Conservation (phyloP, 2,888 invertebrate genomes). For the Heliconius ismenius region DNA sequence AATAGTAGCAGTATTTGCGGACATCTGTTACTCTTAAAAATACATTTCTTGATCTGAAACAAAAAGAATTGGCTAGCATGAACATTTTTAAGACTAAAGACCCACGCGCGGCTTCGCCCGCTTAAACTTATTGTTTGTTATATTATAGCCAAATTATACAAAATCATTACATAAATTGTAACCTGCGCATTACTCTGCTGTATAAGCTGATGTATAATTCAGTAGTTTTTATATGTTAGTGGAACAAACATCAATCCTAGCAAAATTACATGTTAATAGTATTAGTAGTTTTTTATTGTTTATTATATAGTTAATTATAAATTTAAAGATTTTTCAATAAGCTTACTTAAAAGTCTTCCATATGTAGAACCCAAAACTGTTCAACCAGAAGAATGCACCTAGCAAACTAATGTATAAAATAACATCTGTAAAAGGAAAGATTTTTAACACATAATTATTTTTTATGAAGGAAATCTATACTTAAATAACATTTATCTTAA, state of each 20-base stretch:
- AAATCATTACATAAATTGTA: too few relatives aligned
- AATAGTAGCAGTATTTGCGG: constrained; percentile 93
- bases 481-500: too few relatives aligned
- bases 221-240: not conserved
- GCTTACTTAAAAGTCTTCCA: constrained; percentile 92
- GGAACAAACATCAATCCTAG: too few relatives aligned
- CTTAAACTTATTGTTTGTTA: too few relatives aligned
- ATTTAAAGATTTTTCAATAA: constrained; percentile 29
- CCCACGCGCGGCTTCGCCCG: too few relatives aligned
- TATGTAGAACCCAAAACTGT: constrained; percentile 92
- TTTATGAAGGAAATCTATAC: not conserved
- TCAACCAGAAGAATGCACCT: constrained; percentile 93
- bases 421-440: constrained; percentile 83
- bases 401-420: constrained; percentile 88
- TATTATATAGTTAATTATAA: not conserved
- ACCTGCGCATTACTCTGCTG: too few relatives aligned
- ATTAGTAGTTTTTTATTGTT: not conserved
- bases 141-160: too few relatives aligned
- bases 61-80: not conserved
- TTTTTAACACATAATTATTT: not conserved
- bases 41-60: constrained; percentile 88
- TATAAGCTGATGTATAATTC: too few relatives aligned
- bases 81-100: too few relatives aligned
- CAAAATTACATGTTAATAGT: too few relatives aligned
- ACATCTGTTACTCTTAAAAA: constrained; percentile 92